Evolutionary conservation across 2,113 vertebrate species (phyloP), one percentile per base, ranked within the genome.

Genomic region (Serilophus lunatus): DNA sequence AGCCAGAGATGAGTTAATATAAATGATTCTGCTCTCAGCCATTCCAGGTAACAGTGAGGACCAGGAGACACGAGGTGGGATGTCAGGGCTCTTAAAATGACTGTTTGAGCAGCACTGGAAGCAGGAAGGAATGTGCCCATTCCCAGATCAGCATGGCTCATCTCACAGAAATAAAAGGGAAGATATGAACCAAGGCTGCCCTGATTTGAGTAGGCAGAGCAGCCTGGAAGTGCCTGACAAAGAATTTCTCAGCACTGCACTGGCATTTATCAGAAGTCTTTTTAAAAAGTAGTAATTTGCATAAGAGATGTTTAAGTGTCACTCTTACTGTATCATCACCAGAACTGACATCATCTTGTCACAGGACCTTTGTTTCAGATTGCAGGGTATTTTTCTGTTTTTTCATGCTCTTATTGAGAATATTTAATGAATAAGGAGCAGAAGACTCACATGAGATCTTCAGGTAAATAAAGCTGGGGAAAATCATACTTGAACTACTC

Each of bases 121-220:
- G 80, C 9, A 50, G 80, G 83, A 75, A 97, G 88, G 95, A 95
- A 95, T 92, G 92, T 91, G 86, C 88, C 91, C 76, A 71, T 88
- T 51, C 78, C 28, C 47, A 49, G 33, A 77, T 59, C 63, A 88
- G 86, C 92, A 94, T 28, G 86, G 92, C 92, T 97, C 94, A 93
- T 74, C 86, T 95, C 95, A 94, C 95, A 94, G 88, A 60, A 93
- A 97, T 70, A 95, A 96, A 94, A 88, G 91, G 71, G 28, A 59
- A 90, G 72, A 44, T 5, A 75, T 8, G 56, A 70, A 13, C 76
- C 51, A 77, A 63, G 81, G 88, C 86, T 81, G 72, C 86, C 86
- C 91, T 92, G 88, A 66, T 89, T 94, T 51, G 49, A 90, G 75
- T 6, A 49, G 79, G 75, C 66, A 40, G 18, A 82, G 78, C 90